Percentiles rank a stretch among this genome's conserved stretches.
These are phyloP conservation scores for Aspidiotus rigidus DNA, from an alignment of 2,888 invertebrate species.

Conservation along the genomic window DNA sequence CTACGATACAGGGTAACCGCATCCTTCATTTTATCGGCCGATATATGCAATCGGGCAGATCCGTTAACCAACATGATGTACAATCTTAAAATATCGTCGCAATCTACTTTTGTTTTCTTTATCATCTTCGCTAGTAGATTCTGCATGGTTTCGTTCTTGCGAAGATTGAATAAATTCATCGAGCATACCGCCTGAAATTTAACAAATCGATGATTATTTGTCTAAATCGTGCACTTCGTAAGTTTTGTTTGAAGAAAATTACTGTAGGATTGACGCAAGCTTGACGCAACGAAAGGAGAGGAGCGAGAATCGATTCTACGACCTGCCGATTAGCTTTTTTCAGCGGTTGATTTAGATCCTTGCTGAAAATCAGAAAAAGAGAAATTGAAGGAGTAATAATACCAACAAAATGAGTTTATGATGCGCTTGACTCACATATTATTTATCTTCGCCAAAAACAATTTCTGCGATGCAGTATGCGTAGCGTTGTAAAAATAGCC, in stretches of 20 bases:
- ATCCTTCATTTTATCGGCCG: conserved; percentile 47
- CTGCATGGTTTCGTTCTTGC: conserved; percentile 52
- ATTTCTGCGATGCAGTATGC: conserved; percentile 43
- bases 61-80: conserved; percentile 59
- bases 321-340: conserved; percentile 45
- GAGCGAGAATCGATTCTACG: conserved; percentile 50
- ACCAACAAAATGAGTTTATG: background rate
- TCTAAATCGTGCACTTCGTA: no score
- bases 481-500: conserved; percentile 61
- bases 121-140: conserved; percentile 58
- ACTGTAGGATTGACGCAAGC: conserved; percentile 61
- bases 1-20: conserved; percentile 55
- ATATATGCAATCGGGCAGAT: conserved; percentile 54
- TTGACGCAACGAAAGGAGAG: conserved; percentile 57
- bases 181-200: background rate
- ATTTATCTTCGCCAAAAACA: conserved; percentile 12
- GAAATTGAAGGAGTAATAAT: background rate
- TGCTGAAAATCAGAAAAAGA: background rate
- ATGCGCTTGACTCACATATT: background rate
- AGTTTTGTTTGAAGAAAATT: background rate
- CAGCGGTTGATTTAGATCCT: conserved; percentile 43
- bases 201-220: no score
- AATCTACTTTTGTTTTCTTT: conserved; percentile 51
- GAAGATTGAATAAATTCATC: conserved; percentile 38
- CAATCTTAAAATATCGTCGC: conserved; percentile 55